Evolutionary conservation across 1,140 invertebrate species (phyloP).

Genomic region (Daktulosphaira vitifoliae): DNA sequence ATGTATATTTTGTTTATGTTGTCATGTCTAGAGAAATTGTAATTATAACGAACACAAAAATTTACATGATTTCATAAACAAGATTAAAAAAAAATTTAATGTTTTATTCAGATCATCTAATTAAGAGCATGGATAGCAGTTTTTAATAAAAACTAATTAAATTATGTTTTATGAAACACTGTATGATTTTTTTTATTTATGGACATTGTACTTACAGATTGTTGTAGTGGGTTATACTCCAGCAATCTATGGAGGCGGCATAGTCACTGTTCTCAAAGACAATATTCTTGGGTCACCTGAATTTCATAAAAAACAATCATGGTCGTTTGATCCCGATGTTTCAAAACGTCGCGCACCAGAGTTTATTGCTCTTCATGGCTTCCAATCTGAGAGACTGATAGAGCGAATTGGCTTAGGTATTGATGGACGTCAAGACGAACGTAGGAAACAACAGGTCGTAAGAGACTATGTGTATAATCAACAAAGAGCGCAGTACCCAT

Average conservation of each 20-base stretch:
- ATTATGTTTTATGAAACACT: no score
- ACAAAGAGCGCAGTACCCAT: not conserved
- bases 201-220: constrained; percentile 10
- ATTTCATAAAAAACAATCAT: constrained; percentile 36
- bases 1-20: no score
- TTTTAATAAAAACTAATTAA: no score
- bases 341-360: constrained; percentile 34
- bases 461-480: constrained; percentile 35
- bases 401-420: constrained; percentile 38
- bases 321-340: constrained; percentile 38
- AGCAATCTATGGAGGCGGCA: not conserved
- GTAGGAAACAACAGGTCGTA: constrained; percentile 36
- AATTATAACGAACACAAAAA: no score
- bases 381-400: constrained; percentile 36
- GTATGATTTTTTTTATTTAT: not conserved
- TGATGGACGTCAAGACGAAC: constrained; percentile 36
- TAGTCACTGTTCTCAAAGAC: constrained; percentile 28
- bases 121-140: no score
- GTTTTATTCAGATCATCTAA: no score
- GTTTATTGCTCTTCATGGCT: constrained; percentile 38
- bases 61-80: no score
- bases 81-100: no score
- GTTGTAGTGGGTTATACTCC: not conserved
- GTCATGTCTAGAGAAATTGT: no score
- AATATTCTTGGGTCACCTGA: constrained; percentile 34